Evolutionary conservation across 2,113 vertebrate genomes (phyloP).

Genomic region (Stercorarius parasiticus): DNA sequence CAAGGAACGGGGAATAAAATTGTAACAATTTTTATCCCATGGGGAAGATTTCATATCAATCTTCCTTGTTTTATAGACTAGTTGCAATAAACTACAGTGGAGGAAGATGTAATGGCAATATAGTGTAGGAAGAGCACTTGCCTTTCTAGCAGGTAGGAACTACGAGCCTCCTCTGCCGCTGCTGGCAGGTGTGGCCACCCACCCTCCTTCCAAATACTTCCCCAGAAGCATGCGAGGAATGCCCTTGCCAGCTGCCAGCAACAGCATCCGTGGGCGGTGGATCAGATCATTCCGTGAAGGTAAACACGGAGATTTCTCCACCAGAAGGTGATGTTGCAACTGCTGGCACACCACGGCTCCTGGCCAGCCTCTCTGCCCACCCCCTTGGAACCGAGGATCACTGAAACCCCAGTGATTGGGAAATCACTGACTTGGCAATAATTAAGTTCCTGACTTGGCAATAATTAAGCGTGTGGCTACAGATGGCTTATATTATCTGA

Average conservation of each 20-base stretch:
- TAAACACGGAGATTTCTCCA: neutral
- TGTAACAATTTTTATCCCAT: neutral
- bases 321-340: neutral
- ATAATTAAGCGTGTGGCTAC: neutral
- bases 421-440: neutral
- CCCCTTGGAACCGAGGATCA: neutral
- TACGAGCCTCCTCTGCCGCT: neutral
- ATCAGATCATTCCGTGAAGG: neutral
- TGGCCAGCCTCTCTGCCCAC: neutral
- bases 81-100: neutral
- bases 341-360: neutral
- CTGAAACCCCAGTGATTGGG: neutral
- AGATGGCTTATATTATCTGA: neutral
- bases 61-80: neutral
- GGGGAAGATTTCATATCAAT: neutral
- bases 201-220: neutral
- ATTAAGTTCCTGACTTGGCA: neutral
- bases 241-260: neutral
- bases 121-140: neutral
- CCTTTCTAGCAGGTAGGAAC: neutral
- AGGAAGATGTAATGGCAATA: neutral
- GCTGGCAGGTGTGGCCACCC: neutral
- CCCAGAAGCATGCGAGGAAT: neutral
- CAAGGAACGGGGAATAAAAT: neutral
- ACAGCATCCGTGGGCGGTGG: accelerated